Evolutionary conservation across 2,113 vertebrate species (phyloP), one percentile per base, ranked within the genome.

Genomic region (Neomonachus schauinslandi): DNA sequence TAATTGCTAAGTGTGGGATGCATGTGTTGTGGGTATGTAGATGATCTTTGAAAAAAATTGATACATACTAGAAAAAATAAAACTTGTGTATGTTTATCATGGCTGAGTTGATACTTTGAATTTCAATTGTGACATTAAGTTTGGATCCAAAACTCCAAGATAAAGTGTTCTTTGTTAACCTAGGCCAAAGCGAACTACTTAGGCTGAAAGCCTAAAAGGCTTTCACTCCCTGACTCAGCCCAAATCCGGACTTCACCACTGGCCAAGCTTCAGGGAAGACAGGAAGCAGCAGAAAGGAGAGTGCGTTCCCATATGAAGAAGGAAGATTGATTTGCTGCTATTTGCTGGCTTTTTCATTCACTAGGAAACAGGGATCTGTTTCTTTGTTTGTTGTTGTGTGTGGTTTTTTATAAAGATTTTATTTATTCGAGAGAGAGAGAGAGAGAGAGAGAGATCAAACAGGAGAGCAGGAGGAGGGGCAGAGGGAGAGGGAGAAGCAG

Each of bases 1-100:
- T 77, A 77, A 71, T 61, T 95, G 22, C 22, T 61, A 83, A 95
- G n/a, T 90, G 59, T 74, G 49, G 91, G 82, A 93, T 89, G 10
- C 4, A 24, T 55, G 15, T 86, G 28, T 33, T 14, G 9, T 92
- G 15, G 33, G 0, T 3, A 9, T 91, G 22, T 65, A 61, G 26
- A 42, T 4, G 18, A 71, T 55, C 10, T 71, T 77, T 94, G 28
- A 33, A 91, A 76, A 49, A 72, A 83, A 55, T 31, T 71, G 28
- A 79, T 77, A 55, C 18, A 2, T 57, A 82, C 39, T 63, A 88
- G n/a, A 19, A 77, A 51, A 91, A 93, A 65, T 74, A 81, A 88
- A 95, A 69, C 7, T 12, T 72, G 5, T 36, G 12, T 5, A 6
- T 76, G 46, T 49, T 91, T 94, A 22, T 77, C 9, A 19, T 63